These are phyloP conservation scores for Microtus richardsoni DNA, from an alignment of 2,113 vertebrate genomes.

Conservation along the genomic window DNA sequence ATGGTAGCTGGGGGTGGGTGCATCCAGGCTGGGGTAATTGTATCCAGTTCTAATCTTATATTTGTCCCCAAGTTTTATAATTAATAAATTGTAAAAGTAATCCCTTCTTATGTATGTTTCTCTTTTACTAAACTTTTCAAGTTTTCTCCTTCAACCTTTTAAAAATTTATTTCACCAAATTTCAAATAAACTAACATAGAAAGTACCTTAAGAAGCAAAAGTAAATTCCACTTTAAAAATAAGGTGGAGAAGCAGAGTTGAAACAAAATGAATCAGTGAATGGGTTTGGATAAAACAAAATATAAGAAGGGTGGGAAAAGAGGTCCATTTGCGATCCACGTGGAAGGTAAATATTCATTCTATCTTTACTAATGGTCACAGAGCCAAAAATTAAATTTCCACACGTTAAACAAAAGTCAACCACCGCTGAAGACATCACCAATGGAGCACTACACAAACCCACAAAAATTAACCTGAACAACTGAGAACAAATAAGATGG, in stretches of 20 bases:
- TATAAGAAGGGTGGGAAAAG: not conserved
- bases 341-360: not conserved
- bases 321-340: not conserved
- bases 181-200: constrained; percentile 34
- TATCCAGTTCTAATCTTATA: not conserved
- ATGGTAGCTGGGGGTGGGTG: not conserved
- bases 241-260: not conserved
- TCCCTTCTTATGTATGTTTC: not conserved
- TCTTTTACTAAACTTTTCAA: constrained; percentile 32
- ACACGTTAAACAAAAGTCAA: not conserved
- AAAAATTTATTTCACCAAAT: not conserved
- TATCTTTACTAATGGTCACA: constrained; percentile 1
- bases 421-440: not conserved
- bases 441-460: not conserved
- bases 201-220: constrained; percentile 23
- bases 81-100: not conserved
- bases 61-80: not conserved
- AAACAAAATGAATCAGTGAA: constrained; percentile 3
- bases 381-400: constrained; percentile 4
- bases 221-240: constrained; percentile 28
- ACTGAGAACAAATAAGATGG: not conserved
- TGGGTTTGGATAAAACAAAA: constrained; percentile 34
- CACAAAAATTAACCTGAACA: constrained; percentile 16
- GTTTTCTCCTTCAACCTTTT: not conserved
- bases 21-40: not conserved